Evolutionary conservation across 2,113 vertebrate genomes (phyloP).

Genomic region (Cacatua alba): DNA sequence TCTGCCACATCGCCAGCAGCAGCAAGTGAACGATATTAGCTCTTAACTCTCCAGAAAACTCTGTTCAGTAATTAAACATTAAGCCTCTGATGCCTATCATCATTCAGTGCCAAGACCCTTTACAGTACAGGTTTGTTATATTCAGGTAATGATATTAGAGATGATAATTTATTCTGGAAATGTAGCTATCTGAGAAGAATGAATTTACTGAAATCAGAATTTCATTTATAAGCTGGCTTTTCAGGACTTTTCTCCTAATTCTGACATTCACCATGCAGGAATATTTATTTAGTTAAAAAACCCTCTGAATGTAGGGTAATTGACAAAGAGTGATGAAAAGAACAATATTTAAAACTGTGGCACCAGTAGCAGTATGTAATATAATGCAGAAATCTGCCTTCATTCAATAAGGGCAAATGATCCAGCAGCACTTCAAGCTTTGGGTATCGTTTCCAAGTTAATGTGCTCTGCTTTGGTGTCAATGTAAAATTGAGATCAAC

Average conservation of each 20-base stretch:
- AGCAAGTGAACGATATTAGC: slow-evolving; percentile 19
- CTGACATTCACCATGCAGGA: not conserved
- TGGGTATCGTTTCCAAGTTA: slow-evolving; percentile 3
- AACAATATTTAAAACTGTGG: slow-evolving; percentile 16
- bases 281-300: slow-evolving; percentile 39
- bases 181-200: slow-evolving; percentile 15
- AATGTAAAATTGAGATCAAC: slow-evolving; percentile 27
- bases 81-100: slow-evolving; percentile 21
- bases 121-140: not conserved
- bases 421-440: slow-evolving; percentile 25
- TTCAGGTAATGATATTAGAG: slow-evolving; percentile 47
- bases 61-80: slow-evolving; percentile 56
- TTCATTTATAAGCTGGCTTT: slow-evolving; percentile 33
- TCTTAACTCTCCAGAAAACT: slow-evolving; percentile 45
- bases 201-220: slow-evolving; percentile 33
- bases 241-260: slow-evolving; percentile 20
- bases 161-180: slow-evolving; percentile 36
- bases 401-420: slow-evolving; percentile 43
- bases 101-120: slow-evolving; percentile 20
- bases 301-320: slow-evolving; percentile 4
- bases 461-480: slow-evolving; percentile 44
- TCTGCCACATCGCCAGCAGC: not conserved
- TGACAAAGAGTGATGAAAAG: slow-evolving; percentile 41
- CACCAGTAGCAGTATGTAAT: not conserved
- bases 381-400: slow-evolving; percentile 35